These are phyloP conservation scores for Cecropterus lyciades DNA, from an alignment of 1,140 invertebrate genomes.

Conservation along the genomic window DNA sequence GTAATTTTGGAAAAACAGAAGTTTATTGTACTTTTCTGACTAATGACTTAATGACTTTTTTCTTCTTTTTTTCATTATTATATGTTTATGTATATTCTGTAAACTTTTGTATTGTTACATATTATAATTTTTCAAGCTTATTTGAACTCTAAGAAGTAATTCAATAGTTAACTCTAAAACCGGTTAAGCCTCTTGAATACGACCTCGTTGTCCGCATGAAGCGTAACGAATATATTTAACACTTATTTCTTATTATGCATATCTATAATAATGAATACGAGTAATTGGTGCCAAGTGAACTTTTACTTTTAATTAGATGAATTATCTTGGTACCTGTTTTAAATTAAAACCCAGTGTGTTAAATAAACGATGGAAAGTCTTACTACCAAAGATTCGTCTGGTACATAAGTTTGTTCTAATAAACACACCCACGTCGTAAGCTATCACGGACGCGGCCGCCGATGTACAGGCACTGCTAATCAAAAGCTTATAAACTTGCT, in stretches of 20 bases:
- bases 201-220: constrained; percentile 21
- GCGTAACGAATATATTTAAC: constrained; percentile 23
- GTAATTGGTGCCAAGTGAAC: constrained; percentile 15
- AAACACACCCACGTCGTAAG: neutral
- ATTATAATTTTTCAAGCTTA: neutral
- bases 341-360: neutral
- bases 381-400: neutral
- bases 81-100: too few relatives aligned
- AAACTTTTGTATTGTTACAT: too few relatives aligned
- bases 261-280: constrained; percentile 20
- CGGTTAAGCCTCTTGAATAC: constrained; percentile 19
- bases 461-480: neutral
- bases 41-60: too few relatives aligned
- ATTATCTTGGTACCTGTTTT: constrained; percentile 1
- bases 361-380: neutral
- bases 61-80: too few relatives aligned
- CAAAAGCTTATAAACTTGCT: constrained; percentile 7
- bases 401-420: neutral
- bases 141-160: constrained; percentile 5
- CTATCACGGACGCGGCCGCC: neutral
- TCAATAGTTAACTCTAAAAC: constrained; percentile 11
- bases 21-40: too few relatives aligned
- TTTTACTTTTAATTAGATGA: constrained; percentile 25
- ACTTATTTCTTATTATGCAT: constrained; percentile 22
- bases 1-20: too few relatives aligned